Percentiles rank a stretch among this genome's conserved stretches.
Conservation (phyloP, 1,140 invertebrate genomes). For the Drosophila tani region DNA sequence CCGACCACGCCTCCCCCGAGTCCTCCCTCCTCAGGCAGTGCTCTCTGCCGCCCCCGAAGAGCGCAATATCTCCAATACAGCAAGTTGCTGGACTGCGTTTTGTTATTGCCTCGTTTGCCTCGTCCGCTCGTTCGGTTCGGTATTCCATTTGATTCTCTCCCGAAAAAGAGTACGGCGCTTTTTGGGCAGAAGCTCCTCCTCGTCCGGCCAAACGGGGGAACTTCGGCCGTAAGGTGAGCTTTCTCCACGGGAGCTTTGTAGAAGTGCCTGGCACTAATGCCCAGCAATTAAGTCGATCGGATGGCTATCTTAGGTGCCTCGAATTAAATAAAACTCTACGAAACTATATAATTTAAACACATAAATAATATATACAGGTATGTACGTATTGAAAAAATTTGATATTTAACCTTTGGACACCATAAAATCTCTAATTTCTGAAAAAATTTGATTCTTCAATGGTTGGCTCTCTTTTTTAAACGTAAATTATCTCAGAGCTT, state of each 20-base stretch:
- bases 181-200: constrained; percentile 24
- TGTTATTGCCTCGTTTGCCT: constrained; percentile 41
- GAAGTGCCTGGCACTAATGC: background rate
- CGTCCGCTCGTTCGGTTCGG: constrained; percentile 39
- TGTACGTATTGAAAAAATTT: no score
- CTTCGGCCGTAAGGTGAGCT: constrained; percentile 14
- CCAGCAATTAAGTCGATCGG: background rate
- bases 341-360: background rate
- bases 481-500: no score
- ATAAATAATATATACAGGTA: background rate
- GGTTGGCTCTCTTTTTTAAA: no score
- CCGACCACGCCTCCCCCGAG: constrained; percentile 60
- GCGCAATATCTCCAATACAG: constrained; percentile 61
- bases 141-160: constrained; percentile 43
- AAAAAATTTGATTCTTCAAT: no score
- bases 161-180: constrained; percentile 15
- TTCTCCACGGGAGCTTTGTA: constrained; percentile 20
- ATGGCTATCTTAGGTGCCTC: background rate
- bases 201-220: background rate
- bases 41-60: constrained; percentile 43
- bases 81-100: constrained; percentile 65
- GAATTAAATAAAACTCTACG: background rate
- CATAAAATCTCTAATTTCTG: no score
- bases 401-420: no score
- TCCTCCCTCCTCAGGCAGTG: constrained; percentile 9